Evolutionary conservation across 30 jellyfish, hydroid and myxozoan species (phyloP), one percentile per base, ranked within the genome.

Genomic region (Aurelia coerulea): DNA sequence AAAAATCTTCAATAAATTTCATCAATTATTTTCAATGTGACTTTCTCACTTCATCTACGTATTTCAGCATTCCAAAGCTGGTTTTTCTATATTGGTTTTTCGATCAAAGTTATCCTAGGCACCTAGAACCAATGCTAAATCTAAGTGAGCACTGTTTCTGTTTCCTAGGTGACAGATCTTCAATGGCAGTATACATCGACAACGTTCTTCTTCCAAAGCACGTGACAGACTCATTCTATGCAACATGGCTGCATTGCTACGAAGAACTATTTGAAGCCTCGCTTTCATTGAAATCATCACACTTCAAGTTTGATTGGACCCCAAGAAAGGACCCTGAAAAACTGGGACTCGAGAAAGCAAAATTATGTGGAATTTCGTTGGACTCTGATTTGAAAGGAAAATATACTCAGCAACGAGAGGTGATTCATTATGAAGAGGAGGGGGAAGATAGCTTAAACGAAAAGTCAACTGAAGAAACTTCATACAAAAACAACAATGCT

Each of bases 121-220:
- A 37, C 5, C 49, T 37, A 2, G 5, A 37, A 3, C 3, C 5
- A 37, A 37, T 37, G 5, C 5, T 23, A 23, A 23, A 23, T 39
- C 6, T 39, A 39, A 39, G 8, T 39, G 51, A 39, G 8, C 51
- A 46, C 6, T 4, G 15, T 46, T 46, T 46, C 14, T 46, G 56
- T 46, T 46, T 46, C 56, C 34, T 62, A 86, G 95, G 95, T 63
- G 95, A 86, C 69, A 86, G 78, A 59, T 35, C 96, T 15, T 41
- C 90, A 5, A 88, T 79, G 96, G 91, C 96, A 6, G 79, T 88
- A 5, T 80, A 88, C 78, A 63, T 69, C 50, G 98, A 92, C 23
- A 90, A 87, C 78, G 96, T 92, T 53, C 83, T 92, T 23, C 88
- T 92, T n/a, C 98, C 98, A 50, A 92, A 92, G 76, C 97, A 87